Evolutionary conservation across 1,140 invertebrate species (phyloP).

Genomic region (Zaprionus vittiger): DNA sequence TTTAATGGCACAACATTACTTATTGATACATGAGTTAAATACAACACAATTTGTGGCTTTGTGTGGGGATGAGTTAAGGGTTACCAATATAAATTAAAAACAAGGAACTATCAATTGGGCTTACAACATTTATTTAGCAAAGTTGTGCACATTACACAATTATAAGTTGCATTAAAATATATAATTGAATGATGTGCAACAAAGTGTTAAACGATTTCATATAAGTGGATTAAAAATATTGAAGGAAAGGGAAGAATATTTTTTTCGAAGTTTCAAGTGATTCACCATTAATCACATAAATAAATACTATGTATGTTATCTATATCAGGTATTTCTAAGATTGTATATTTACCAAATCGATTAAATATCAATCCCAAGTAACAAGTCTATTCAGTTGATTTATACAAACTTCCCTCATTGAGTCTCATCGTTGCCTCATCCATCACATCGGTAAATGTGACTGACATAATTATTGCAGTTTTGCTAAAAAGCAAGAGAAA

Average conservation of each 20-base stretch:
- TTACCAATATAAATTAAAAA: constrained; percentile 12
- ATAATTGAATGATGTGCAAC: not conserved
- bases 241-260: not conserved
- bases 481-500: constrained; percentile 11
- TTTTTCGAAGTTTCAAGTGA: too few species aligned
- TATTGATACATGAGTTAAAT: constrained; percentile 17
- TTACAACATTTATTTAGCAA: not conserved
- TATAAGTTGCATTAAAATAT: not conserved
- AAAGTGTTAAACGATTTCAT: not conserved
- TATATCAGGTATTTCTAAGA: too few species aligned
- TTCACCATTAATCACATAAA: too few species aligned
- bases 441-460: constrained; percentile 53
- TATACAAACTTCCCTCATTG: not conserved
- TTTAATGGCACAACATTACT: constrained; percentile 22
- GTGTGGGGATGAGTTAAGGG: too few species aligned
- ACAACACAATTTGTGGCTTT: constrained; percentile 8
- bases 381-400: not conserved
- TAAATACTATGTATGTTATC: too few species aligned
- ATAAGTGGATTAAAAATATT: not conserved
- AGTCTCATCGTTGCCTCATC: constrained; percentile 37
- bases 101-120: not conserved
- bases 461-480: constrained; percentile 77
- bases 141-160: not conserved
- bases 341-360: not conserved
- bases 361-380: not conserved